phyloP scores from a whole-genome alignment of 2,797 vertebrate genomes.

The Oceanodroma leucorhoa region DNA sequence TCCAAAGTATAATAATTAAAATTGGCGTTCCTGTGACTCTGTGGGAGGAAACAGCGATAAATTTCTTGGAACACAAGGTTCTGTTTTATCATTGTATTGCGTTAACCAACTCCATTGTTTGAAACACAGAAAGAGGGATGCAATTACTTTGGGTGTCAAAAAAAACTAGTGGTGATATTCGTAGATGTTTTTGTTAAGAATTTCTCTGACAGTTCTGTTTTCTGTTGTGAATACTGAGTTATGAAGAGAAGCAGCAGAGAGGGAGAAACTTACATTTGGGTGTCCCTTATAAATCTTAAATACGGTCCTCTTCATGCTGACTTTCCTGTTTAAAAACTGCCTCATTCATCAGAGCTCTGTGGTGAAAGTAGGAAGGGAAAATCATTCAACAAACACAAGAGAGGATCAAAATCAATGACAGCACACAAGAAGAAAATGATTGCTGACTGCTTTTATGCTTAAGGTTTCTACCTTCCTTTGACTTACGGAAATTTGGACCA shows the following conservation, averaged over 20 bases:
- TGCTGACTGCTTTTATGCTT: not conserved
- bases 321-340: conserved; percentile 2
- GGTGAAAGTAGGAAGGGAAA: not conserved
- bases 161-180: not conserved
- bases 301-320: not conserved
- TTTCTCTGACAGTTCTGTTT: not conserved
- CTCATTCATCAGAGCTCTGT: not conserved
- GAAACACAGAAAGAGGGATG: not conserved
- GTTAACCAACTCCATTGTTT: not conserved
- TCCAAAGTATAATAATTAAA: not conserved
- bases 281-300: not conserved
- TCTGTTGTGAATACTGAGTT: not conserved
- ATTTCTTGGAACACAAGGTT: not conserved
- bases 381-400: not conserved
- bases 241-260: not conserved
- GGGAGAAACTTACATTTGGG: not conserved
- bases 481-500: not conserved
- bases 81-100: not conserved
- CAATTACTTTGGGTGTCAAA: not conserved
- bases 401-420: not conserved
- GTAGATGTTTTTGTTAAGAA: not conserved
- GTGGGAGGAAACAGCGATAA: not conserved
- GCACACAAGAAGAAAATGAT: not conserved
- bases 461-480: not conserved
- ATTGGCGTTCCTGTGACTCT: not conserved